Evolutionary conservation across 2,113 vertebrate species (phyloP), one percentile per base, ranked within the genome.

Genomic region (Mastomys coucha): DNA sequence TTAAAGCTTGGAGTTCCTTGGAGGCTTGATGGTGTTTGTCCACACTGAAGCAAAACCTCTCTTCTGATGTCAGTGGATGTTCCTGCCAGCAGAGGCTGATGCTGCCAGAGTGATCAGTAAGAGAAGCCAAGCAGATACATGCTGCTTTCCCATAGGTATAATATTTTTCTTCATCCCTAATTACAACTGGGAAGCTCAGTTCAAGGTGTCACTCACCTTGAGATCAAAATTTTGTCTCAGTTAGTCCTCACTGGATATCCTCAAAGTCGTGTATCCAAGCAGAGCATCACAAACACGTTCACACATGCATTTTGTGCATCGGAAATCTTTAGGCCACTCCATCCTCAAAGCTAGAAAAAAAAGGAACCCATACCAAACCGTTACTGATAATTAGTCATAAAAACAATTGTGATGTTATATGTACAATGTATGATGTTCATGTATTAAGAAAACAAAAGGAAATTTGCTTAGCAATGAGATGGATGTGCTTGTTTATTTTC

Each of bases 101-200:
- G 10, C 33, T 49, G 5, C 33, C 42, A 65, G 22, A 39, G 56
- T 69, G 63, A 36, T 28, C 39, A 86, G 31, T 8, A 49, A 33
- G 39, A 14, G 24, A 53, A 8, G 20, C 11, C 0, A 22, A 13
- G 39, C 42, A 45, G 28, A 22, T 33, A 10, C 16, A 49, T 3
- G 1, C 1, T 17, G 16, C 11, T 70, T 53, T n/a, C 8, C 12
- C 20, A 20, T 51, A 17, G 3, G 36, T 22, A 7, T 4, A 36
- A 2, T 6, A 2, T 13, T 31, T 87, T 49, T 22, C 28, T 69
- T 36, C 63, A 53, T 70, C 33, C 4, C 7, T 72, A 22, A n/a
- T 53, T 53, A 53, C 13, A 53, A 53, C 45, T 72, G 85, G 49
- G 65, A 2, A 88, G 19, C 33, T 70, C 20, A 14, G 42, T 9